Evolutionary conservation across 37 sponge, comb jelly and placozoan species (phyloP).

Genomic region (Halisarca cf. caerulea): DNA sequence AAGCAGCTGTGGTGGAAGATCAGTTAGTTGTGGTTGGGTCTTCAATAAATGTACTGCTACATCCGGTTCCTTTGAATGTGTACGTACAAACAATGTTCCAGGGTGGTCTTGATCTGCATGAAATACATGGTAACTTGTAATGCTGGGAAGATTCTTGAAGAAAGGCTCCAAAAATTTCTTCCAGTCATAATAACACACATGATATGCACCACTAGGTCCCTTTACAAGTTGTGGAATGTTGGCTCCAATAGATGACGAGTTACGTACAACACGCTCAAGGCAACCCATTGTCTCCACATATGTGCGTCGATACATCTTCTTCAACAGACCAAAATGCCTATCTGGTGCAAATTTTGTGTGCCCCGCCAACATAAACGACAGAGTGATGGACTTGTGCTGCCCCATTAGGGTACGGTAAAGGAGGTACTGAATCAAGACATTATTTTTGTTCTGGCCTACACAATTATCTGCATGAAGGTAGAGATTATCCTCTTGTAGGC

Average conservation of each 20-base stretch:
- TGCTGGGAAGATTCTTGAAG: neutral
- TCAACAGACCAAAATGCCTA: conserved; percentile 27
- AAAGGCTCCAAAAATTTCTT: neutral
- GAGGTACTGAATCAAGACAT: neutral
- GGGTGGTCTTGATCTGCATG: neutral
- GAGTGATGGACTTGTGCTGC: conserved; percentile 19
- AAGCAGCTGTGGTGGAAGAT: neutral
- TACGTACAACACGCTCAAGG: neutral
- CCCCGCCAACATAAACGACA: conserved; percentile 15
- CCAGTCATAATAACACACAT: conserved; percentile 10
- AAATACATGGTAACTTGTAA: conserved; percentile 23
- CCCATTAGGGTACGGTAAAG: neutral
- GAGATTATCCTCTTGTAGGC: neutral
- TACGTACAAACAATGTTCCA: neutral
- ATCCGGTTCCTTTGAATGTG: neutral
- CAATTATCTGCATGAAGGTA: conserved; percentile 1
- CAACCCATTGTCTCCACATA: conserved; percentile 2
- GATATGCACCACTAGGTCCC: neutral
- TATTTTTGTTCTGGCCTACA: conserved; percentile 25
- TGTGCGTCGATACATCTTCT: neutral
- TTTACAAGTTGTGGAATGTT: neutral
- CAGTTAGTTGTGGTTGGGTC: neutral
- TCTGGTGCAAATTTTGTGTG: conserved; percentile 11
- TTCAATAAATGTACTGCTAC: neutral
- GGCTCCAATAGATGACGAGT: neutral